Evolutionary conservation across 2,113 vertebrate species (phyloP).

Genomic region (Oceanodroma tethys): DNA sequence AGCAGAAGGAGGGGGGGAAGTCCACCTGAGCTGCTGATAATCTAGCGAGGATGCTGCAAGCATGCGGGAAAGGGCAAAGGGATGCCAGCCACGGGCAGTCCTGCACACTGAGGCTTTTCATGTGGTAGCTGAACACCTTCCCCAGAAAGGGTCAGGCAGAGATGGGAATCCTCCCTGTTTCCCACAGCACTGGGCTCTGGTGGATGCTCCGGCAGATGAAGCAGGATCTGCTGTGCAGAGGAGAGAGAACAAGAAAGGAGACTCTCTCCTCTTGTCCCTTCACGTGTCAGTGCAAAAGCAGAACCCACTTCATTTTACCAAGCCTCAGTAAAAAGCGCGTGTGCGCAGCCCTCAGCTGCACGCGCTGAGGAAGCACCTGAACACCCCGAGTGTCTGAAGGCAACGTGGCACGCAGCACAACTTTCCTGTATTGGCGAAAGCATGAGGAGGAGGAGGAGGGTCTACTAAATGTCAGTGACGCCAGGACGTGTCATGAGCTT

Average conservation of each 20-base stretch:
- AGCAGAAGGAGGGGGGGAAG: not conserved
- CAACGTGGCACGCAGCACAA: not conserved
- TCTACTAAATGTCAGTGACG: not conserved
- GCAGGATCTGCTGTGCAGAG: not conserved
- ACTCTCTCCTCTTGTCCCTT: not conserved
- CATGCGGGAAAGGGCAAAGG: not conserved
- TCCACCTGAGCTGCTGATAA: not conserved
- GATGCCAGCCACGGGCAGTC: fast-evolving
- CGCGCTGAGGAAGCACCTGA: not conserved
- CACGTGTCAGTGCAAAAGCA: not conserved
- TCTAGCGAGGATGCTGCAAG: not conserved
- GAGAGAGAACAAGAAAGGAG: not conserved
- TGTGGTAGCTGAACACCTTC: not conserved
- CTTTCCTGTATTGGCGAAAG: not conserved
- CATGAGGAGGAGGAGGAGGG: not conserved
- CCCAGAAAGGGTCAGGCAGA: not conserved
- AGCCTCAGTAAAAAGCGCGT: fast-evolving
- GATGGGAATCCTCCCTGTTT: not conserved
- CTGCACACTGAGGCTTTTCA: not conserved
- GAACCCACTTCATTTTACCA: not conserved
- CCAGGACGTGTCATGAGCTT: not conserved
- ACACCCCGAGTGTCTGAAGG: fast-evolving
- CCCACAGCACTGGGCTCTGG: not conserved
- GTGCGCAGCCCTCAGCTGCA: not conserved
- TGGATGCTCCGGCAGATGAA: not conserved